Evolutionary conservation across 2,113 vertebrate species (phyloP).

Genomic region (Pseudolaguvia tuberculata): DNA sequence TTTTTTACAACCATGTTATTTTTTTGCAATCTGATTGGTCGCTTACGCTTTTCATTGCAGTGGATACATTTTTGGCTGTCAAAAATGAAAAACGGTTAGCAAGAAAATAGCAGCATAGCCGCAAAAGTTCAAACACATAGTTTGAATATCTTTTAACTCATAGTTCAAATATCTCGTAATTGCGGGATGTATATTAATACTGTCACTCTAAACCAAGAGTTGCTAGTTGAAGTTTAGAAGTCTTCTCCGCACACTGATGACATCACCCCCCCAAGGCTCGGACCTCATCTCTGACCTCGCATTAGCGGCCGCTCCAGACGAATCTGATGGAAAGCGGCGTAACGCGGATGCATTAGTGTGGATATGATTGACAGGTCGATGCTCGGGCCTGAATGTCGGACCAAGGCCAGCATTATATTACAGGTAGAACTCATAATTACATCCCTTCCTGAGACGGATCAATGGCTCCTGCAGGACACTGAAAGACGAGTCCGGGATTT

Average conservation of each 20-base stretch:
- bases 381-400: conserved; percentile 23
- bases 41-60: no score
- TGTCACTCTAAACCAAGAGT: neutral
- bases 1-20: no score
- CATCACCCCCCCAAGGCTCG: neutral
- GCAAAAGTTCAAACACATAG: neutral
- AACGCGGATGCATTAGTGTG: conserved; percentile 25
- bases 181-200: neutral
- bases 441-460: conserved; percentile 38
- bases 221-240: neutral
- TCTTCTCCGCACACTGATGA: neutral
- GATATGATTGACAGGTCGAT: conserved; percentile 35
- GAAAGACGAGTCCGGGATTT: conserved; percentile 28
- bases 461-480: conserved; percentile 33
- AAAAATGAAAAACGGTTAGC: neutral
- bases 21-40: no score
- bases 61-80: no score
- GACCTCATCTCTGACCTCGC: conserved; percentile 19
- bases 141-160: neutral
- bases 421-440: conserved; percentile 39
- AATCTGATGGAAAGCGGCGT: neutral
- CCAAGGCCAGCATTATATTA: conserved; percentile 30
- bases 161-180: neutral
- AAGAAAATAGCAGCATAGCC: no score
- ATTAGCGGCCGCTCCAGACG: conserved; percentile 11